A percentile compares a stretch with the other conserved stretches of the same genome.
These are phyloP conservation scores for Limosa lapponica DNA, from an alignment of 2,797 vertebrate genomes.

Conservation along the genomic window DNA sequence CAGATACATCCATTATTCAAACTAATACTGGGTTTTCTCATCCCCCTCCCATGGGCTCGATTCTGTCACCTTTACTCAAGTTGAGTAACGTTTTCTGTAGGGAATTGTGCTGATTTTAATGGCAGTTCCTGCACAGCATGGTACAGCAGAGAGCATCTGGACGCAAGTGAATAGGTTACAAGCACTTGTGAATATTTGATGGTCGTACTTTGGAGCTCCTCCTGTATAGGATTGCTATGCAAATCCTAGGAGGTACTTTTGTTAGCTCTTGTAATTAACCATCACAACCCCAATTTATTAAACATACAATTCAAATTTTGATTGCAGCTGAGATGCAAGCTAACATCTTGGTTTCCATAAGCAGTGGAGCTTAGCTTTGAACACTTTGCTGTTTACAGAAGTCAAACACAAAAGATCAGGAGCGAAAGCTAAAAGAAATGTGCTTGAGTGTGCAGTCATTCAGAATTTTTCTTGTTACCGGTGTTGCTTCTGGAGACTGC, in stretches of 20 bases:
- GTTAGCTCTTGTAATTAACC: conserved; percentile 49
- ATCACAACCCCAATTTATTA: conserved; percentile 15
- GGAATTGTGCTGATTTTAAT: conserved; percentile 29
- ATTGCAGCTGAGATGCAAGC: conserved; percentile 7
- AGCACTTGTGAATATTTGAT: conserved; percentile 56
- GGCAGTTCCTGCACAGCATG: neutral
- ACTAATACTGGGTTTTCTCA: conserved; percentile 46
- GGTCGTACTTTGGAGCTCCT: conserved; percentile 7
- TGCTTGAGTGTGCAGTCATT: neutral
- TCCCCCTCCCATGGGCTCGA: neutral
- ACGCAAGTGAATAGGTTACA: conserved; percentile 39
- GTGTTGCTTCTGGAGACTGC: neutral
- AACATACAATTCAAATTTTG: conserved; percentile 45
- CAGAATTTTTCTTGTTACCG: neutral
- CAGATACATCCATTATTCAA: conserved; percentile 67
- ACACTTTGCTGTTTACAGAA: conserved; percentile 11
- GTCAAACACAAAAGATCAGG: neutral
- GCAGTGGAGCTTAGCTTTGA: conserved; percentile 28
- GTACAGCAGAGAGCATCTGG: conserved; percentile 16
- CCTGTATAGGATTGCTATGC: neutral
- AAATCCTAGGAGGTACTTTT: conserved; percentile 53
- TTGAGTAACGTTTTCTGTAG: neutral
- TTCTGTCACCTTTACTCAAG: conserved; percentile 58
- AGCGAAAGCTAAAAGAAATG: conserved; percentile 9
- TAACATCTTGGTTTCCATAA: conserved; percentile 20